Evolutionary conservation across 2,797 vertebrate species (phyloP).

Genomic region (Macrochelys suwanniensis): DNA sequence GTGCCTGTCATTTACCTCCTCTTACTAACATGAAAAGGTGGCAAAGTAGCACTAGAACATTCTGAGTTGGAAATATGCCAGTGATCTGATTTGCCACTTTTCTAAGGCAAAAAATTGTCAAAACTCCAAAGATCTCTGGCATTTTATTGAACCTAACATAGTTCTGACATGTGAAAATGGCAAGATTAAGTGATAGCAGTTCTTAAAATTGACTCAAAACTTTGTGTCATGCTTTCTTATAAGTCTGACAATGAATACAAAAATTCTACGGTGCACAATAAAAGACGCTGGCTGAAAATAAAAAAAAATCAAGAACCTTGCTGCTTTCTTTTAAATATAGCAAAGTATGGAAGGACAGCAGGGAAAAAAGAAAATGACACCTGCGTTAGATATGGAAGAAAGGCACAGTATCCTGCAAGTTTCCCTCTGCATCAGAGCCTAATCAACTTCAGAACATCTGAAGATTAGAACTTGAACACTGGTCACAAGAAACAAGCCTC

Average conservation of each 20-base stretch:
- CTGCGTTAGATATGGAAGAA: fast-evolving
- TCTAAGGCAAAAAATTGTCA: not conserved
- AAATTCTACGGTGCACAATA: not conserved
- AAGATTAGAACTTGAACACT: not conserved
- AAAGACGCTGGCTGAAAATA: not conserved
- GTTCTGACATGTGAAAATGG: not conserved
- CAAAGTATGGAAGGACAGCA: not conserved
- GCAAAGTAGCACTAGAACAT: fast-evolving
- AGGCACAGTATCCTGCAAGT: not conserved
- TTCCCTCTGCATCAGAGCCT: fast-evolving
- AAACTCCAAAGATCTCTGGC: not conserved
- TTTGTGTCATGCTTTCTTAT: not conserved
- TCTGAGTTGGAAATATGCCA: not conserved
- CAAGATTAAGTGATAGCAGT: not conserved
- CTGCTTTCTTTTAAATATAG: not conserved
- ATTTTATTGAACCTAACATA: not conserved
- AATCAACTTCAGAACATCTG: not conserved
- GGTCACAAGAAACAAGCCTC: not conserved
- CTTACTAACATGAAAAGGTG: not conserved
- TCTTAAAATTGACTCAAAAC: not conserved
- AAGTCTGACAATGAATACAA: not conserved
- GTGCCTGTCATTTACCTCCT: not conserved
- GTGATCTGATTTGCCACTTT: not conserved
- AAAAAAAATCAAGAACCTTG: not conserved
- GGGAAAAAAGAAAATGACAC: not conserved